Base-by-base conservation (phyloP, 2,113 vertebrate genomes). In the Castor canadensis region DNA sequence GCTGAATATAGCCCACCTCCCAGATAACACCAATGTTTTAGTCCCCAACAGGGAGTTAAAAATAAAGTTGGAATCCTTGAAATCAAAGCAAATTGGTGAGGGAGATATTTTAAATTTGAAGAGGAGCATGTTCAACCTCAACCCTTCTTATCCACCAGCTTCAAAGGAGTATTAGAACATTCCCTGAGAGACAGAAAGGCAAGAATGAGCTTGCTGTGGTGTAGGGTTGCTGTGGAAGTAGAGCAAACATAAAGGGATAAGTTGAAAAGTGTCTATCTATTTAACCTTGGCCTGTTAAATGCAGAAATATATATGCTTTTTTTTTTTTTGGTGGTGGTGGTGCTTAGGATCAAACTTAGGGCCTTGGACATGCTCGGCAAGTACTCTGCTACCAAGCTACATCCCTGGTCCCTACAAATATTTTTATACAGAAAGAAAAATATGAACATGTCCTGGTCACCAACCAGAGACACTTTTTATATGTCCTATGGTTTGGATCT, bases 371-470 rank as follows among this genome's bases (percentile, higher is more conserved):
- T 40, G 24, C 6, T 24, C 52, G 45, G 35, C 12, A 52, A 9
- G 64, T 9, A 5, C 54, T 26, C 1, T n/a, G 30, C n/a, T 9
- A 30, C 32, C 60, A 52, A 87, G 52, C 6, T 71, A 60, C 20
- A 60, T 17, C 16, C 22, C 20, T 1, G 52, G 38, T 1, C 56
- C n/a, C 38, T 69, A 60, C 10, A 81, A n/a, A 35, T 43, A 45
- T 86, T 96, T 92, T 85, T 54, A 69, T 24, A 80, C 6, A 62
- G 32, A 77, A 69, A 87, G 54, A 83, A 95, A 94, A 92, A 88
- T 47, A 66, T 30, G 38, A 49, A n/a, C 43, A 15, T 3, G 3
- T 2, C 30, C 40, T 62, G 15, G 1, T 92, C 73, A 30, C 35
- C 56, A n/a, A 32, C 76, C 73, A 86, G 76, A 40, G 62, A 92